Evolutionary conservation across 2,113 vertebrate genomes (phyloP), one percentile per base, ranked within the genome.

Genomic region (Upupa epops): DNA sequence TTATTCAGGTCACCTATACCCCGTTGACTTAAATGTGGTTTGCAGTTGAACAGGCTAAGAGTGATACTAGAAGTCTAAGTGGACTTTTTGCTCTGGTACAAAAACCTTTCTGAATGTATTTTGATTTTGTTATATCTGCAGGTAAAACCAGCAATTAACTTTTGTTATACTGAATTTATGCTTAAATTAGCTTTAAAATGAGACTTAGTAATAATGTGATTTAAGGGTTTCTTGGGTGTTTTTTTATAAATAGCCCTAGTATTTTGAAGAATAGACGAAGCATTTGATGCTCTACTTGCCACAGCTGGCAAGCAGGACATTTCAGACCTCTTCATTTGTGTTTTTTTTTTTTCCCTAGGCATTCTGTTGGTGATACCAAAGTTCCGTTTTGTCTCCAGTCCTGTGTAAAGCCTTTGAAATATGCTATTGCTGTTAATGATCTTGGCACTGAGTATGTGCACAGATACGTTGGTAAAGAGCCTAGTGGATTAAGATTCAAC

Each of bases 321-420:
- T 54, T 92, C 56, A 88, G 54, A 28, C 12, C 10, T 77, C 25
- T 90, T 56, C 4, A 5, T 86, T 25, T 96, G 6, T 96, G 36
- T 93, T 84, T 95, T 84, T 78, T 42, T 42, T 42, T 42, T 42
- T 42, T 42, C 40, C 42, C 19, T 86, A 99, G 99, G 96, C 99
- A 99, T 98, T 99, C 99, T 2, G 97, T 98, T 45, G 99, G 99
- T 3, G 99, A 99, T 97, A 99, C 99, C 96, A 99, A 99, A 98
- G 98, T 99, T 54, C 99, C 99, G 1, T 99, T 99, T 97, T 99
- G 99, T 83, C 98, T 99, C 61, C 99, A 99, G 96, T 99, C 99
- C 16, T 99, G 99, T 10, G 99, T 99, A 24, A 99, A 99, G 95
- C 99, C 99, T 49, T 97, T 99, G 96, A 99, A 99, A 86, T 99